Conservation (phyloP, 1,140 invertebrate genomes). For the Philaenus spumarius region DNA sequence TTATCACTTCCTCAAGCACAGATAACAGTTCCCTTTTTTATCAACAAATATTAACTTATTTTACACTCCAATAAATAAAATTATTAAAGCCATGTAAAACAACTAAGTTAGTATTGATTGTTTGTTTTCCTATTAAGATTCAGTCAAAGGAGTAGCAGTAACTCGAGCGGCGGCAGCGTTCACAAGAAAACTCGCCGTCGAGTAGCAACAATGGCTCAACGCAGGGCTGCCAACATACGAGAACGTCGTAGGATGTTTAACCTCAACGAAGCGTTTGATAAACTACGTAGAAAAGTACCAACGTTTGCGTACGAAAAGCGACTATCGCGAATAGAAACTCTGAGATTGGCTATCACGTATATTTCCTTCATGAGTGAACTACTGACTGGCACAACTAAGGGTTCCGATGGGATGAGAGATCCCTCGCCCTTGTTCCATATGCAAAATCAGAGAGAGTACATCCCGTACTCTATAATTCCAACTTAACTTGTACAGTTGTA, state of each 20-base stretch:
- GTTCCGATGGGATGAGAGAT: slow-evolving; percentile 25
- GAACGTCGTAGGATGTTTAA: slow-evolving; percentile 95
- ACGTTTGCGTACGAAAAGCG: slow-evolving; percentile 99
- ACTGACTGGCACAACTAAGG: slow-evolving; percentile 44
- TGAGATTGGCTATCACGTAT: slow-evolving; percentile 95
- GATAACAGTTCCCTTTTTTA: no score
- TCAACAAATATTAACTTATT: no score
- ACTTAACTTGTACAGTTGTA: background rate
- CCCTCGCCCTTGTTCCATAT: slow-evolving; percentile 25
- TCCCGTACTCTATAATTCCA: slow-evolving; percentile 28
- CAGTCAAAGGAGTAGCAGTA: slow-evolving; percentile 4
- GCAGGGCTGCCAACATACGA: slow-evolving; percentile 88
- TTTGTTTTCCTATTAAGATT: slow-evolving; percentile 5
- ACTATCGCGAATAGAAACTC: slow-evolving; percentile 94
- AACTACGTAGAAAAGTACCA: slow-evolving; percentile 86
- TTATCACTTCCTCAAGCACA: no score
- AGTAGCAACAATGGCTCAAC: slow-evolving; percentile 82
- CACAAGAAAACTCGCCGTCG: slow-evolving; percentile 74
- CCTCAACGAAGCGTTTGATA: slow-evolving; percentile 95
- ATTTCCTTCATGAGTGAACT: slow-evolving; percentile 96
- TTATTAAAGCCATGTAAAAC: background rate
- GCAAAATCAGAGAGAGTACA: slow-evolving; percentile 31
- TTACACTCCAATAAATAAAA: slow-evolving; percentile 1
- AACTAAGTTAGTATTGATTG: background rate
- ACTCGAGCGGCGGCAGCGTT: slow-evolving; percentile 12